These are phyloP conservation scores for Chlorops oryzae DNA, from an alignment of 1,140 invertebrate genomes.

Conservation along the genomic window DNA sequence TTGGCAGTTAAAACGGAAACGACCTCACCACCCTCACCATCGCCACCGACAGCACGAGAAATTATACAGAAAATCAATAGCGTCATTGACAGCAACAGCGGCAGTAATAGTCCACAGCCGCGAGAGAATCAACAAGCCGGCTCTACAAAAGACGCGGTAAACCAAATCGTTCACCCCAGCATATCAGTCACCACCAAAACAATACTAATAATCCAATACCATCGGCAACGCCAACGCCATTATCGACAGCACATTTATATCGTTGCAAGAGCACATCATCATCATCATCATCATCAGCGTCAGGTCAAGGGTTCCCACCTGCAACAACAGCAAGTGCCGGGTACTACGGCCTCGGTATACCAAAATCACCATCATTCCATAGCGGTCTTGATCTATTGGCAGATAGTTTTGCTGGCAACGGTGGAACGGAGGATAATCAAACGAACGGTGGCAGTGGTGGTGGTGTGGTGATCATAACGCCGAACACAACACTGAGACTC, in stretches of 20 bases:
- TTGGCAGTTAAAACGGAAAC: no score
- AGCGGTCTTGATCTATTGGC: slow-evolving; percentile 72
- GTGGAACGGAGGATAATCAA: slow-evolving; percentile 5
- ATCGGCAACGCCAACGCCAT: no score
- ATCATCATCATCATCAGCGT: slow-evolving; percentile 9
- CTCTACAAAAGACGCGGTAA: no score
- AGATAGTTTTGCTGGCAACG: slow-evolving; percentile 39
- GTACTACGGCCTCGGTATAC: slow-evolving; percentile 56
- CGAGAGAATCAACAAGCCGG: no score
- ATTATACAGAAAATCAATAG: no score
- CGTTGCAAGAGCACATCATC: no score
- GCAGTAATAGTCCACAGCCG: slow-evolving; percentile 13
- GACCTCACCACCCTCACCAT: not conserved
- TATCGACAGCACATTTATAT: no score
- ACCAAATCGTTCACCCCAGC: no score
- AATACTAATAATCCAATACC: no score
- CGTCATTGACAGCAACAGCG: slow-evolving; percentile 4
- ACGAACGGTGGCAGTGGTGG: not conserved
- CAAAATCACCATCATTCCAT: slow-evolving; percentile 78
- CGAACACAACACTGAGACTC: not conserved
- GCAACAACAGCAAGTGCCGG: slow-evolving; percentile 27
- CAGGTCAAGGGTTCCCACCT: not conserved
- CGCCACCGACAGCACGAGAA: no score
- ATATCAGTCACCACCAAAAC: no score
- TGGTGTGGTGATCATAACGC: slow-evolving; percentile 1